Base-by-base conservation (phyloP, 1,140 invertebrate species). In the Ceratina calcarata region DNA sequence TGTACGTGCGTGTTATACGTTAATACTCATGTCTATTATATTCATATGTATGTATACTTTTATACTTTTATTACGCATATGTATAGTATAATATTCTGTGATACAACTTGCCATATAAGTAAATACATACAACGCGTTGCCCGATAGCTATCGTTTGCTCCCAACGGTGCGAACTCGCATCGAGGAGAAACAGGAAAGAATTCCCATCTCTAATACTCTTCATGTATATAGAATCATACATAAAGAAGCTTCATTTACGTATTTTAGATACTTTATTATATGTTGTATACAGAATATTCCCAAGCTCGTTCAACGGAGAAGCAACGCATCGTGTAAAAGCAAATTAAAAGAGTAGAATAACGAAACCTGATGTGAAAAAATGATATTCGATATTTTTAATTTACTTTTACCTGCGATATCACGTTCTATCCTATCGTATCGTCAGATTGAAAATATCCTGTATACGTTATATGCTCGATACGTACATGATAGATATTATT, bases 81-180 rank as follows among this genome's bases (percentile, higher is more conserved):
- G 58, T 81, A 71, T 45, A 71, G 13, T 27, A n/a, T 77, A 70
- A 55, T 82, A 72, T 68, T 45, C 74, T 64, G 57, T 69, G 68
- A 57, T 81, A 83, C 55, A 85, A 85, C 32, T 74, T 78, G 60
- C 58, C 45, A 71, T 72, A 22, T 49, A 72, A 22, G 37, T 78
- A 78, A 55, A 69, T 37, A 70, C 67, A 77, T 22, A 70, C 82
- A 73, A 84, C 78, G 72, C 27, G 67, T 77, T 80, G 78, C 72
- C n/a, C 68, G 78, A 77, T 73, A 81, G 79, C 77, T 71, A 84
- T 80, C 72, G 13, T 49, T 58, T 66, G 2, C 32, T 71, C 60
- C 24, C 24, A 22, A 8, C 49, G 45, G 0, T 12, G 62, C 57
- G 67, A 65, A 18, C 55, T 72, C 18, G n/a, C 13, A 12, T n/a